phyloP scores from a whole-genome alignment of 2,113 vertebrate genomes.

The Phalacrocorax aristotelis region DNA sequence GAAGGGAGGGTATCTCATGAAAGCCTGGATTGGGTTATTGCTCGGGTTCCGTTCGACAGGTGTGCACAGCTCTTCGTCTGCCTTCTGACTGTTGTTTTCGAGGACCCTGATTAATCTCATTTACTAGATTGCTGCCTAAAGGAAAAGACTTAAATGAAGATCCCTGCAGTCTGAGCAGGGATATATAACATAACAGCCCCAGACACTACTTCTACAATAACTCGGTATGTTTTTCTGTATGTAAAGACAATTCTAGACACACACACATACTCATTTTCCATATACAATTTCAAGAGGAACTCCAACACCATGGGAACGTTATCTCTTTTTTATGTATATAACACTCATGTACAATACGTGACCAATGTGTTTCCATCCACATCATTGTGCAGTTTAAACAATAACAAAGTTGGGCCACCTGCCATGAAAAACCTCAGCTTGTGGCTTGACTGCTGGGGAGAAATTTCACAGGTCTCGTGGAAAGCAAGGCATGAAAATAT shows the following conservation, averaged over 20 bases:
- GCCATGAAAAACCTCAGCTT: constrained; percentile 24
- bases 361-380: not conserved
- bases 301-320: not conserved
- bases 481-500: constrained; percentile 18
- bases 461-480: constrained; percentile 17
- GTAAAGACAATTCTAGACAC: not conserved
- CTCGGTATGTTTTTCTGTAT: not conserved
- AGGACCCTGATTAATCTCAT: not conserved
- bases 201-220: not conserved
- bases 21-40: not conserved
- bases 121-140: not conserved
- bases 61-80: not conserved
- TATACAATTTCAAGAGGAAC: not conserved
- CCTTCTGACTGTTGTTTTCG: not conserved
- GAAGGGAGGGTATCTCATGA: not conserved
- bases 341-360: not conserved
- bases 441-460: constrained; percentile 1
- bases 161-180: not conserved
- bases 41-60: not conserved
- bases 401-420: constrained; percentile 21
- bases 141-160: not conserved
- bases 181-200: not conserved
- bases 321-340: not conserved
- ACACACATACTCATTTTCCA: not conserved
- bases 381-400: not conserved